Percentiles rank a stretch among this genome's conserved stretches.
These are phyloP conservation scores for Gobio occitaniae DNA, from an alignment of 2,797 vertebrate genomes.

Conservation along the genomic window DNA sequence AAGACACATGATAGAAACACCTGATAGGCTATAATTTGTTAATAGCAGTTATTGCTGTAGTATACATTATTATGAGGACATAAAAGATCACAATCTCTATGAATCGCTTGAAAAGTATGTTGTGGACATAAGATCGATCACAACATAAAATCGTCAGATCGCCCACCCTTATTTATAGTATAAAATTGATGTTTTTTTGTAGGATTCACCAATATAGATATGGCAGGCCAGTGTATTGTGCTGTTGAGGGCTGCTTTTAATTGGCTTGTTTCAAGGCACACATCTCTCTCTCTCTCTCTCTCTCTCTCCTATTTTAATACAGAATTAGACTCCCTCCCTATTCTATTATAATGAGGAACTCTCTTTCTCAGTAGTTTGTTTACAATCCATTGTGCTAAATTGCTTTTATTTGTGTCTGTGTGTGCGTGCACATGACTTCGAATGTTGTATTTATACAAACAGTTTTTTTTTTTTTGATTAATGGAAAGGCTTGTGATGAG, in stretches of 20 bases:
- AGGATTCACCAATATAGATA: not conserved
- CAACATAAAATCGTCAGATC: too few relatives aligned
- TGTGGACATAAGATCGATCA: too few relatives aligned
- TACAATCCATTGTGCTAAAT: slow-evolving; percentile 24
- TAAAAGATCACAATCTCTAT: too few relatives aligned
- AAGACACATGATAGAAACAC: too few relatives aligned
- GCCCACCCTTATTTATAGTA: not conserved
- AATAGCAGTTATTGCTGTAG: too few relatives aligned
- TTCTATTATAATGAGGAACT: slow-evolving; percentile 27
- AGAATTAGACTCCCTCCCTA: slow-evolving; percentile 11
- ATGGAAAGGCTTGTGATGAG: slow-evolving; percentile 32
- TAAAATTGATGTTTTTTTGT: not conserved
- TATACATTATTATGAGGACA: too few relatives aligned
- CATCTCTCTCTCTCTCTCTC: slow-evolving; percentile 1
- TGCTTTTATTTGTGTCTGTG: slow-evolving; percentile 10
- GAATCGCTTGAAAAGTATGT: too few relatives aligned
- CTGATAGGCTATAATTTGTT: too few relatives aligned
- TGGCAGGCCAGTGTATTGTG: not conserved
- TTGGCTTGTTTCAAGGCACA: not conserved
- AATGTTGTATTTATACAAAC: slow-evolving; percentile 16
- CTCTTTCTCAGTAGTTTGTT: slow-evolving; percentile 34
- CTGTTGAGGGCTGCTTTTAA: slow-evolving; percentile 6
- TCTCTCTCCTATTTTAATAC: not conserved
- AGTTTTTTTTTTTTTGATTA: slow-evolving; percentile 19
- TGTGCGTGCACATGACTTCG: not conserved